phyloP scores from a whole-genome alignment of 2,797 vertebrate genomes.

The Lithobates pipiens region DNA sequence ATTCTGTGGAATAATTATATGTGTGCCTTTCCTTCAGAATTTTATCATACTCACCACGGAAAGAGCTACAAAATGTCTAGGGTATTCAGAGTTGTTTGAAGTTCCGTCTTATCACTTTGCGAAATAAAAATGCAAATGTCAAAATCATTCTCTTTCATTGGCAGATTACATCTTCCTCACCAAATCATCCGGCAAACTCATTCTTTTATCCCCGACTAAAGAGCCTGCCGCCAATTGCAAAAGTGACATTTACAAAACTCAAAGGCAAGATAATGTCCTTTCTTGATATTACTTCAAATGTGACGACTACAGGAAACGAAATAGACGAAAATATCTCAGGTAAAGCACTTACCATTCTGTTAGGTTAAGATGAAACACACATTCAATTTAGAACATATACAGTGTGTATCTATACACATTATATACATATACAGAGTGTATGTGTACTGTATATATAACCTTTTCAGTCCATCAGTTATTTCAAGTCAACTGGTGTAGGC shows the following conservation, averaged over 20 bases:
- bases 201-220: slow-evolving; percentile 96
- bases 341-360: slow-evolving; percentile 69
- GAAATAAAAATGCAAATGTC: slow-evolving; percentile 15
- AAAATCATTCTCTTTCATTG: slow-evolving; percentile 22
- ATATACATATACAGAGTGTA: too few species aligned
- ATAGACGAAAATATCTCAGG: slow-evolving; percentile 85
- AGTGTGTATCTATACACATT: too few species aligned
- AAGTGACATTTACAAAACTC: slow-evolving; percentile 84
- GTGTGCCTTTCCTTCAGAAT: neutral
- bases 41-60: neutral
- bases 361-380: neutral
- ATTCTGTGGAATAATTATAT: neutral
- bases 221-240: slow-evolving; percentile 91
- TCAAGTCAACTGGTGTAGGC: too few species aligned
- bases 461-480: too few species aligned
- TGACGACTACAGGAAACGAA: slow-evolving; percentile 84
- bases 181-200: slow-evolving; percentile 95
- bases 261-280: slow-evolving; percentile 84
- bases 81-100: neutral
- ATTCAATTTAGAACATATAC: too few species aligned
- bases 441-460: too few species aligned
- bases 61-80: too few species aligned
- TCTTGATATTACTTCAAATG: slow-evolving; percentile 78
- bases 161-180: slow-evolving; percentile 93
- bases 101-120: neutral